phyloP scores from a whole-genome alignment of 2,113 vertebrate genomes.

The Rhegmatorhina hoffmannsi region DNA sequence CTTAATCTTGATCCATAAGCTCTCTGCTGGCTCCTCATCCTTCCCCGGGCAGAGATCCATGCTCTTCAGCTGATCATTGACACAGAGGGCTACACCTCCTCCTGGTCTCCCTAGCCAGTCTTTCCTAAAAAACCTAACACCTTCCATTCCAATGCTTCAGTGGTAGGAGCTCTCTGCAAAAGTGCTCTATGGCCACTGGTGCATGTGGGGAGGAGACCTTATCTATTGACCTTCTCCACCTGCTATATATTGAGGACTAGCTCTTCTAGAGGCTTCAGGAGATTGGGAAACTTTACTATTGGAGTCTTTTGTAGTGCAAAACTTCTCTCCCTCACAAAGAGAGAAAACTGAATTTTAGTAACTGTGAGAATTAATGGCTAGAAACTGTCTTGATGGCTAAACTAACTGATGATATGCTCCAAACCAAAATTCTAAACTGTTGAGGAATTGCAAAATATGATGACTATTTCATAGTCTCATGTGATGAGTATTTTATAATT shows the following conservation, averaged over 20 bases:
- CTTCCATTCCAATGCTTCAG: no score
- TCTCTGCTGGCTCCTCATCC: not conserved
- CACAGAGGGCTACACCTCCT: no score
- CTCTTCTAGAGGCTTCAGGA: not conserved
- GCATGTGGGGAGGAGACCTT: not conserved
- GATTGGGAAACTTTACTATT: not conserved
- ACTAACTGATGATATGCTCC: not conserved
- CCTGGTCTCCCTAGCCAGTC: no score
- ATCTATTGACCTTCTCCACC: not conserved
- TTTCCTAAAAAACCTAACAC: no score
- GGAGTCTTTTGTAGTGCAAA: not conserved
- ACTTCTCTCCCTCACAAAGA: not conserved
- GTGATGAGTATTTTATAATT: not conserved
- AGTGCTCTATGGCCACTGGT: not conserved
- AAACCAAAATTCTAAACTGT: not conserved
- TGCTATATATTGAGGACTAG: not conserved
- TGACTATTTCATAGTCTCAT: not conserved
- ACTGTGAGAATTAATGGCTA: not conserved
- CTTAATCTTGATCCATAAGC: not conserved
- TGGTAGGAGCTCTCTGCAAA: not conserved
- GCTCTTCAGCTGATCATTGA: not conserved
- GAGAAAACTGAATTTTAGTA: not conserved
- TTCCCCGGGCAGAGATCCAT: not conserved
- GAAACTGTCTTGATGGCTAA: not conserved
- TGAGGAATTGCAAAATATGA: not conserved